These are phyloP conservation scores for Philereme transversata DNA, from an alignment of 2,888 invertebrate genomes.

Conservation along the genomic window DNA sequence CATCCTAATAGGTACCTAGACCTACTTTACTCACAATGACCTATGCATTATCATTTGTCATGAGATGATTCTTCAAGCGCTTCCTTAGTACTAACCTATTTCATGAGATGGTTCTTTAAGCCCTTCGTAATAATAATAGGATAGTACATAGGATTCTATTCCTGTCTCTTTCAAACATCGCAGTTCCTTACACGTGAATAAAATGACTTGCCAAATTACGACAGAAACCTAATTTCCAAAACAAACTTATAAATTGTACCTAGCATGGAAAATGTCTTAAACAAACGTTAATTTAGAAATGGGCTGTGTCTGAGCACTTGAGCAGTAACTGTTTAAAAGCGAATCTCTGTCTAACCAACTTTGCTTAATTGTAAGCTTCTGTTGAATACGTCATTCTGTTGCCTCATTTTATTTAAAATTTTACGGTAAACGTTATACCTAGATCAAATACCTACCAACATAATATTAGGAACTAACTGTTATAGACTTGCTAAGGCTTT, in stretches of 20 bases:
- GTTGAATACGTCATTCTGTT: constrained; percentile 2
- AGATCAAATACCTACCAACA: too few species aligned
- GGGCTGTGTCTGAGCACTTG: constrained; percentile 4
- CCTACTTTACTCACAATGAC: too few species aligned
- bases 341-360: constrained; percentile 16
- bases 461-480: too few species aligned
- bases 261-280: constrained; percentile 12
- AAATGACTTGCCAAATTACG: constrained; percentile 27
- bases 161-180: constrained; percentile 15
- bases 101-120: too few species aligned
- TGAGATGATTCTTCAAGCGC: too few species aligned
- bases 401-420: neutral
- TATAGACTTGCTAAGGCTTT: too few species aligned
- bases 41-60: too few species aligned
- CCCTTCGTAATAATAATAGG: too few species aligned
- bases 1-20: too few species aligned
- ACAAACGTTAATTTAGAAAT: constrained; percentile 20
- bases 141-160: constrained; percentile 2
- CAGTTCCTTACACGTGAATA: constrained; percentile 12
- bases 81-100: too few species aligned
- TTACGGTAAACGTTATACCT: neutral
- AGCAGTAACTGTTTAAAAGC: constrained; percentile 9
- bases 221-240: constrained; percentile 16
- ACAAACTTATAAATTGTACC: constrained; percentile 14
- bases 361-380: constrained; percentile 8